Evolutionary conservation across 2,113 vertebrate genomes (phyloP), one percentile per base, ranked within the genome.

Genomic region (Ictidomys tridecemlineatus): DNA sequence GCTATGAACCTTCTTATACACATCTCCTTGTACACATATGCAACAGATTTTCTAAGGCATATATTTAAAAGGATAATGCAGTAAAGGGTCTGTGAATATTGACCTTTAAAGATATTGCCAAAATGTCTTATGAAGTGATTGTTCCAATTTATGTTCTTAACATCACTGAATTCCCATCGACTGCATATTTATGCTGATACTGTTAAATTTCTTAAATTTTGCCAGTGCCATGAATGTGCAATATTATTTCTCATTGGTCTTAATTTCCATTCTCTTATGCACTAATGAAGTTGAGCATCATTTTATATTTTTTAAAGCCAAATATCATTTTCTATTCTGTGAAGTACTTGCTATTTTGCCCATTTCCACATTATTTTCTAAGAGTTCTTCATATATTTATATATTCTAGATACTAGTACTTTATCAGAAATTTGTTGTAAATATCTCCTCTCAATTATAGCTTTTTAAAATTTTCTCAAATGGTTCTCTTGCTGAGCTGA

Each of bases 241-340:
- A 73, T 58, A 5, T 48, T 74, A 65, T 53, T 94, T 42, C 20
- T 69, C 28, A 37, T 89, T 82, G 34, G 34, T 34, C 56, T 83
- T 83, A 92, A 73, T 92, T 83, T 94, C 48, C n/a, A 89, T 65
- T 58, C 42, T 83, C 4, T 20, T 83, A 39, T 53, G 82, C 65
- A 74, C 34, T 89, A 65, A 89, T 53, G n/a, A 89, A 83, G 45
- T 56, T 53, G 77, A 89, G 12, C 13, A 65, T 16, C 42, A 83
- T 65, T 74, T 89, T 65, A 24, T 63, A 73, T 5, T 83, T 45
- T 88, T 89, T 94, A 74, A 58, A 37, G 67, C 51, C 39, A 89
- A 89, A 74, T 73, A 63, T 30, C 39, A 1, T 65, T 89, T 51
- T 74, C 65, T 65, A 12, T 53, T 83, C 13, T 34, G 34, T 89